phyloP scores from a whole-genome alignment of 2,888 invertebrate genomes.

The Tetragonula carbonaria region DNA sequence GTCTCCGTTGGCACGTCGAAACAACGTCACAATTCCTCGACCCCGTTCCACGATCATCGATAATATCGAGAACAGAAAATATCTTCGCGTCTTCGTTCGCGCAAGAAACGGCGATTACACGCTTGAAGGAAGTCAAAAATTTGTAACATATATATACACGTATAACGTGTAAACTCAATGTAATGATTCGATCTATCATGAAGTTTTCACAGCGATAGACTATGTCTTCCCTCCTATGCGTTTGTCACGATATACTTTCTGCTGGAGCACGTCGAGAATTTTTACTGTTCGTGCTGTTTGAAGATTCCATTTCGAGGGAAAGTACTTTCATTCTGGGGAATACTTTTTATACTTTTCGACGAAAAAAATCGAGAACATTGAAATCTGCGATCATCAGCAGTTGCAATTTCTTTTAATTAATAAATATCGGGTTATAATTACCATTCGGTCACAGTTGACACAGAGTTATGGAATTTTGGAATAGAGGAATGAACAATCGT shows the following conservation, averaged over 20 bases:
- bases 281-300: neutral
- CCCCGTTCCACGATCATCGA: constrained; percentile 38
- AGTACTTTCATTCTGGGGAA: neutral
- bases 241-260: neutral
- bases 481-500: constrained; percentile 43
- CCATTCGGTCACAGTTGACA: constrained; percentile 31
- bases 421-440: constrained; percentile 14
- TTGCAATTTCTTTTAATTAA: constrained; percentile 1
- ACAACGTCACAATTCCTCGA: constrained; percentile 50
- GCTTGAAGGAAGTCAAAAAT: neutral
- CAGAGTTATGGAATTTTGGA: constrained; percentile 32
- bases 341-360: neutral
- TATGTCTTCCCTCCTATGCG: neutral
- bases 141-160: neutral
- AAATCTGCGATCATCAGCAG: neutral
- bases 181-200: neutral
- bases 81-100: neutral
- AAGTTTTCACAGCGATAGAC: neutral
- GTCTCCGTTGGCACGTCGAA: constrained; percentile 58
- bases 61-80: neutral
- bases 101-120: neutral
- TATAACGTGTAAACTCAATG: no score
- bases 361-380: neutral
- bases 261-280: neutral
- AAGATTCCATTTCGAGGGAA: neutral